phyloP scores from a whole-genome alignment of 2,113 vertebrate species.

The Tetraodon nigroviridis region DNA sequence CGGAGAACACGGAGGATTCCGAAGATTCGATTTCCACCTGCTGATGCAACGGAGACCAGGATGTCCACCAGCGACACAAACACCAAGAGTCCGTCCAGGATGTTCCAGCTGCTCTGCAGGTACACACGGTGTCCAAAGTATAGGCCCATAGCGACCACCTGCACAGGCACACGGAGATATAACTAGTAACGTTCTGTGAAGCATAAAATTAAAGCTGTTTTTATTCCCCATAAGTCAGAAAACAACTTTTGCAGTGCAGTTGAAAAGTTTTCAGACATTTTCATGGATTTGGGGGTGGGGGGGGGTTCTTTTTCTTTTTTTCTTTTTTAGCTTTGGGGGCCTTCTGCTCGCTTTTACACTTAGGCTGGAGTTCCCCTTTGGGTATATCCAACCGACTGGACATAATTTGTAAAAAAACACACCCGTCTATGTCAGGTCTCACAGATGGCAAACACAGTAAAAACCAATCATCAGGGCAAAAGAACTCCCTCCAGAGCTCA shows the following conservation, averaged over 20 bases:
- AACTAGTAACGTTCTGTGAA: slow-evolving; percentile 19
- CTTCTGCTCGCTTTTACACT: no score
- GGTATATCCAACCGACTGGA: no score
- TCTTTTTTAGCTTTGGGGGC: no score
- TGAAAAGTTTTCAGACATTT: no score
- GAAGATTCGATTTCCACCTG: slow-evolving; percentile 89
- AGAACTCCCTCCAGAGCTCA: no score
- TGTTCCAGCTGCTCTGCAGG: slow-evolving; percentile 95
- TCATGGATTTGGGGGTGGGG: no score
- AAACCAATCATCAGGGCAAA: no score
- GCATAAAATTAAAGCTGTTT: slow-evolving; percentile 21
- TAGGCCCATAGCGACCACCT: slow-evolving; percentile 91
- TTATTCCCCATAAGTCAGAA: slow-evolving; percentile 16
- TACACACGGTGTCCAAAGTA: slow-evolving; percentile 85
- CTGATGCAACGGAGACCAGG: slow-evolving; percentile 88
- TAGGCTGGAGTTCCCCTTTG: no score
- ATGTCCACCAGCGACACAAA: slow-evolving; percentile 95
- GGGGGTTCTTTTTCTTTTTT: no score
- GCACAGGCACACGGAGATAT: slow-evolving; percentile 12
- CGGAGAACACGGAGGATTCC: slow-evolving; percentile 90
- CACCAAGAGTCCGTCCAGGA: slow-evolving; percentile 92
- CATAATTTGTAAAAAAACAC: no score
- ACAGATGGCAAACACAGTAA: no score
- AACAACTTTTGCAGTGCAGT: slow-evolving; percentile 20
- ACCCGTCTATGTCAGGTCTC: no score